Evolutionary conservation across 2,888 invertebrate genomes (phyloP).

Genomic region (Hybos culiciformis): DNA sequence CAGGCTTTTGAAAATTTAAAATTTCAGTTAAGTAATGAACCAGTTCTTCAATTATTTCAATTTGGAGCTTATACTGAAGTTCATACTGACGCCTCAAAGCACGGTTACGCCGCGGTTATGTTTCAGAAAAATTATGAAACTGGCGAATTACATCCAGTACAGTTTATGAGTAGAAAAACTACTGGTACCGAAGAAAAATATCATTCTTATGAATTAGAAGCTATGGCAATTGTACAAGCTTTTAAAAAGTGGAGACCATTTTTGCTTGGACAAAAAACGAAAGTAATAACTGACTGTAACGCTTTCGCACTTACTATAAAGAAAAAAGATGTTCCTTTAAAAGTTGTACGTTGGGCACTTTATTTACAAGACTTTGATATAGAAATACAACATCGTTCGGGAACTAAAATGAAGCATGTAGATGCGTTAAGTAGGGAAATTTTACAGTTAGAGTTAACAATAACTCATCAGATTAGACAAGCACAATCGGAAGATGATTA

Average conservation of each 20-base stretch:
- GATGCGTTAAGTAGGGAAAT: conserved; percentile 14
- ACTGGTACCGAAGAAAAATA: too few species aligned
- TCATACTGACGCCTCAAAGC: conserved; percentile 5
- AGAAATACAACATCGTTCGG: conserved; percentile 11
- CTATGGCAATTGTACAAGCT: neutral
- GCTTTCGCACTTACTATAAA: too few species aligned
- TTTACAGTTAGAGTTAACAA: conserved; percentile 4
- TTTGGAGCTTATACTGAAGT: neutral
- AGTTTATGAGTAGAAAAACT: too few species aligned
- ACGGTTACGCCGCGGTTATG: neutral
- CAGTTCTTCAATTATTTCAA: conserved; percentile 2
- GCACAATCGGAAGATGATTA: conserved; percentile 11
- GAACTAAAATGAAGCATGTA: conserved; percentile 12
- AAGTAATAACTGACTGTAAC: too few species aligned
- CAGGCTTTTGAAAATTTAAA: too few species aligned
- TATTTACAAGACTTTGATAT: conserved; percentile 11
- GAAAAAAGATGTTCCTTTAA: too few species aligned
- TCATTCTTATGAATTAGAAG: conserved; percentile 1
- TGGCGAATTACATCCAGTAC: too few species aligned
- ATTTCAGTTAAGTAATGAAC: neutral
- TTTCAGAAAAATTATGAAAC: neutral
- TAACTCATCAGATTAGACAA: conserved; percentile 8
- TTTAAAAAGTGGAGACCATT: too few species aligned
- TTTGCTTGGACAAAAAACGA: too few species aligned
- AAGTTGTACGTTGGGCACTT: conserved; percentile 11